phyloP scores from a whole-genome alignment of 2,113 vertebrate species.

The Pygoscelis antarcticus region DNA sequence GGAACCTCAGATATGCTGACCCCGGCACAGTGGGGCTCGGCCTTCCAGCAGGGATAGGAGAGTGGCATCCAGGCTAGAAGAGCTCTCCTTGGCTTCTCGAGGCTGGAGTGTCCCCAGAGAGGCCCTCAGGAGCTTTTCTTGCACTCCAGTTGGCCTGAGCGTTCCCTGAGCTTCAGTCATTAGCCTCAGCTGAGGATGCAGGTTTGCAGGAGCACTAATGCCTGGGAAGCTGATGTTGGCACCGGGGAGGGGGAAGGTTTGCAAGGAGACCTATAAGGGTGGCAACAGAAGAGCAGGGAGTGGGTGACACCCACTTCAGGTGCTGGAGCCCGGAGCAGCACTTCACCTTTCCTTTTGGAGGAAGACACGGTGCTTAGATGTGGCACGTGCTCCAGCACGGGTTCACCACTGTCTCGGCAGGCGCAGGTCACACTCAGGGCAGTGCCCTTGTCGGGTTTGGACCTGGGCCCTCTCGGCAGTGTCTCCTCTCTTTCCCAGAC shows the following conservation, averaged over 20 bases:
- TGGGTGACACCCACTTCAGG: fast-evolving
- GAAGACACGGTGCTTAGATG: neutral
- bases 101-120: neutral
- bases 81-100: neutral
- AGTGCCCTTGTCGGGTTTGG: neutral
- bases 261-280: neutral
- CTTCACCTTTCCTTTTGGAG: neutral
- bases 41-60: neutral
- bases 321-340: neutral
- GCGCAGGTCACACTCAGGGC: fast-evolving
- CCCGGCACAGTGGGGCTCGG: neutral
- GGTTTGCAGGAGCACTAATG: neutral
- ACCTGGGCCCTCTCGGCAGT: neutral
- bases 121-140: neutral
- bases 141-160: neutral
- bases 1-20: neutral
- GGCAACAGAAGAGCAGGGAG: neutral
- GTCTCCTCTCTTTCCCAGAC: neutral
- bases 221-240: neutral
- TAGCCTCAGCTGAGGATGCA: neutral
- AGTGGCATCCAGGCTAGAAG: neutral
- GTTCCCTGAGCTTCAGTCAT: neutral
- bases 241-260: neutral
- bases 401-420: neutral
- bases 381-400: fast-evolving